Conservation (phyloP, 2,113 vertebrate genomes). For the Phrynosoma blainvillii region DNA sequence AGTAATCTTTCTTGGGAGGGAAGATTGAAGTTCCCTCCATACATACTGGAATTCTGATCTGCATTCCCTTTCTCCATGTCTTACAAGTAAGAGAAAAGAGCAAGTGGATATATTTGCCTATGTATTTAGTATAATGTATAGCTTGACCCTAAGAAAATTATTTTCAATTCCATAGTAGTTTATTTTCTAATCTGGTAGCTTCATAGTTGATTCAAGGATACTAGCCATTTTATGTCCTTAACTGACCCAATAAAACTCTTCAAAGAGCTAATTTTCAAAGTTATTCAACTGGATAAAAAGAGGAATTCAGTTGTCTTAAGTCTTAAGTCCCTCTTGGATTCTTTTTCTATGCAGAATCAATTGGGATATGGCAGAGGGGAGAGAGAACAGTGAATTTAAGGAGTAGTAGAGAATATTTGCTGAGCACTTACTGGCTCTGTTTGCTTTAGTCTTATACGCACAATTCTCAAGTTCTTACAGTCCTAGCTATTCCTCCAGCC, state of each 20-base stretch:
- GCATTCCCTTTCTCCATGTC: not conserved
- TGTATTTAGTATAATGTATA: not conserved
- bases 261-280: conserved; percentile 6
- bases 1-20: not conserved
- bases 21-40: not conserved
- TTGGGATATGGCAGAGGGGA: not conserved
- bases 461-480: not conserved
- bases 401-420: not conserved
- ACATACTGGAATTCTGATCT: not conserved
- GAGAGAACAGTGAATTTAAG: not conserved
- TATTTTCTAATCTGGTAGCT: not conserved
- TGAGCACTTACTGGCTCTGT: not conserved
- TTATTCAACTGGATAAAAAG: conserved; percentile 5
- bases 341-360: conserved; percentile 1
- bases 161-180: not conserved
- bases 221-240: conserved; percentile 2
- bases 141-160: not conserved
- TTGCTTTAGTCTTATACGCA: not conserved
- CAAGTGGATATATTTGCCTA: not conserved
- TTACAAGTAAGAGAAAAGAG: not conserved
- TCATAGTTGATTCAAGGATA: not conserved
- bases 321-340: not conserved
- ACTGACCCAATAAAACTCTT: conserved; percentile 2
- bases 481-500: not conserved
- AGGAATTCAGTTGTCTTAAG: conserved; percentile 3